Evolutionary conservation across 2,113 vertebrate species (phyloP).

Genomic region (Marmota flaviventris): DNA sequence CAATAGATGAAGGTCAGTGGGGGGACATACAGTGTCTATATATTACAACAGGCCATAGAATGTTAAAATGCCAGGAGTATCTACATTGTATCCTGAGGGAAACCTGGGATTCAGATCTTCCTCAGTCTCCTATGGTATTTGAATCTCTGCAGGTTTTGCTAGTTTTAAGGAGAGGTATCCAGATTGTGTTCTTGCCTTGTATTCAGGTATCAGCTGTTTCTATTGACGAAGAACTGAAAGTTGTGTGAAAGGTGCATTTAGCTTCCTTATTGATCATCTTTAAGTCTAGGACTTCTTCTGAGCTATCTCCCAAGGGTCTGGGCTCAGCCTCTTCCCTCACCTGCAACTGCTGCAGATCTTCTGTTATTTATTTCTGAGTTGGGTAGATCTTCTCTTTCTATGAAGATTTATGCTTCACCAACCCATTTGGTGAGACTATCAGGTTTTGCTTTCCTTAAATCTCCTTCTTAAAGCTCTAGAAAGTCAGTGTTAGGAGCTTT

Average conservation of each 20-base stretch:
- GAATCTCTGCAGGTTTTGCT: not conserved
- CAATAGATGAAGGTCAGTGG: not conserved
- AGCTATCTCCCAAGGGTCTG: not conserved
- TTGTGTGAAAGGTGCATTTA: too few species aligned
- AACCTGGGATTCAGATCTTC: not conserved
- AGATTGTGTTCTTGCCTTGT: not conserved
- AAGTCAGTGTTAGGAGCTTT: not conserved
- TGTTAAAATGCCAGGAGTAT: not conserved
- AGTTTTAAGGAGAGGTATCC: not conserved
- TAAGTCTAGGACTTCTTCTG: not conserved
- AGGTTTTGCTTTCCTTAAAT: not conserved
- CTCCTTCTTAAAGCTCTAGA: not conserved
- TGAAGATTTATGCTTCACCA: slow-evolving; percentile 3
- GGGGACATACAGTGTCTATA: too few species aligned
- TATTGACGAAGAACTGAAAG: not conserved
- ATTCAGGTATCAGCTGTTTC: not conserved
- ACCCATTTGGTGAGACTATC: not conserved
- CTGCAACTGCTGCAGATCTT: not conserved
- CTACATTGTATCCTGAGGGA: not conserved
- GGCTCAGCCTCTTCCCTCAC: not conserved
- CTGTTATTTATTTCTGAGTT: not conserved
- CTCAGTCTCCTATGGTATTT: not conserved
- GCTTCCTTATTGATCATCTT: not conserved
- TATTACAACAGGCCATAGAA: too few species aligned
- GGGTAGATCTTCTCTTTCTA: not conserved